These are phyloP conservation scores for Akabosia matsudoensis DNA, from an alignment of 1,140 invertebrate genomes.

Conservation along the genomic window DNA sequence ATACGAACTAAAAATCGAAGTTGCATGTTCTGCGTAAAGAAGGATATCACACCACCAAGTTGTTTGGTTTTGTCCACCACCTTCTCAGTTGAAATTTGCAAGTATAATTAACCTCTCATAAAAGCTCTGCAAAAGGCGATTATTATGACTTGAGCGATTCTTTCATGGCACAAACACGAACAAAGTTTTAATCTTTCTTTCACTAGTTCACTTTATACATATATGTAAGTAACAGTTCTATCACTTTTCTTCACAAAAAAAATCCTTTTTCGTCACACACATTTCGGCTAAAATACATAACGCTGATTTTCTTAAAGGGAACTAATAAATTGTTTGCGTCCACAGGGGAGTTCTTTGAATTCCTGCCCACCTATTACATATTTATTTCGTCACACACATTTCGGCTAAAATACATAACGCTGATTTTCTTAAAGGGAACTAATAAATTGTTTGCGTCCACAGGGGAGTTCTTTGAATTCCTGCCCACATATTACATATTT, in stretches of 20 bases:
- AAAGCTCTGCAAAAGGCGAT: conserved; percentile 1
- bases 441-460: conserved; percentile 29
- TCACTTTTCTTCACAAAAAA: not conserved
- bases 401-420: no score
- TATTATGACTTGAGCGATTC: not conserved
- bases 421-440: no score
- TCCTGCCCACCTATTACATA: no score
- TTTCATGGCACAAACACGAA: not conserved
- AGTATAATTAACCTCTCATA: conserved; percentile 16
- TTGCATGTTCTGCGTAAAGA: no score
- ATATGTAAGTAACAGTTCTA: no score
- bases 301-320: no score
- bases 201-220: not conserved
- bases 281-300: no score
- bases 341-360: conserved; percentile 3
- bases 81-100: conserved; percentile 28
- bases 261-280: conserved; percentile 29
- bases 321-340: conserved; percentile 29
- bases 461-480: conserved; percentile 2
- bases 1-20: not conserved
- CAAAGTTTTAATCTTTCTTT: not conserved
- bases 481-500: no score
- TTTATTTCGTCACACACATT: no score
- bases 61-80: conserved; percentile 12
- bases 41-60: no score